phyloP scores from a whole-genome alignment of 2,888 invertebrate genomes.

The Eristalis tenax region DNA sequence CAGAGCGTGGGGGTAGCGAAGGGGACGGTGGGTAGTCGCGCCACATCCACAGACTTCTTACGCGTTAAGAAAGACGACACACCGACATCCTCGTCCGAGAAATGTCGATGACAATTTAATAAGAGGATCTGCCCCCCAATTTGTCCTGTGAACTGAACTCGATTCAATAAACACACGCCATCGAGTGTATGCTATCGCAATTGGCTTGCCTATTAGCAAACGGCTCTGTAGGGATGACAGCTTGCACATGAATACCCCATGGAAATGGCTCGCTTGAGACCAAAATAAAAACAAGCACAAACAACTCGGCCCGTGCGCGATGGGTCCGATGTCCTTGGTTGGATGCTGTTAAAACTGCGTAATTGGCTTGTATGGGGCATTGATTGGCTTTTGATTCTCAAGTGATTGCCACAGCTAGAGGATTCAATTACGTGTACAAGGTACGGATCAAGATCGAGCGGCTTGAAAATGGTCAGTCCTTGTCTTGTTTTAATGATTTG shows the following conservation, averaged over 20 bases:
- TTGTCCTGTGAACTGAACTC: conserved; percentile 20
- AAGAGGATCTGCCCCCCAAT: conserved; percentile 7
- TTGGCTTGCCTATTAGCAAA: conserved; percentile 1
- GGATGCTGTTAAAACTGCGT: conserved; percentile 17
- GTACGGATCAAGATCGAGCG: not conserved
- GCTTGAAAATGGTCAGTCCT: not conserved
- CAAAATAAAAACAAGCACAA: not conserved
- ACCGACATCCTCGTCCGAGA: not conserved
- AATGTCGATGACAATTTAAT: conserved; percentile 17
- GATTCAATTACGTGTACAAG: conserved; percentile 19
- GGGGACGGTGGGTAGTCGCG: not conserved
- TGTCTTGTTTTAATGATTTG: not conserved
- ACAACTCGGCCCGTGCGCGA: not conserved
- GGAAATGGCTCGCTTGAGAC: not conserved
- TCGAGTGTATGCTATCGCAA: not conserved
- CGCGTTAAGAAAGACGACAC: not conserved
- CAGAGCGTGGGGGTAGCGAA: not conserved
- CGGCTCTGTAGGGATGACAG: conserved; percentile 4
- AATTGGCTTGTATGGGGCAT: conserved; percentile 32
- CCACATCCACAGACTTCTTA: not conserved
- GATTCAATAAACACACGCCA: not conserved
- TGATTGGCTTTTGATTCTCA: conserved; percentile 34
- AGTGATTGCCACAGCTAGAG: conserved; percentile 20
- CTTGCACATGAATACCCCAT: not conserved
- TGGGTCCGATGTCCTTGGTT: not conserved